Percentiles rank a stretch among this genome's conserved stretches.
phyloP scores from a whole-genome alignment of 2,113 vertebrate genomes.

The Australoheros scitulus region DNA sequence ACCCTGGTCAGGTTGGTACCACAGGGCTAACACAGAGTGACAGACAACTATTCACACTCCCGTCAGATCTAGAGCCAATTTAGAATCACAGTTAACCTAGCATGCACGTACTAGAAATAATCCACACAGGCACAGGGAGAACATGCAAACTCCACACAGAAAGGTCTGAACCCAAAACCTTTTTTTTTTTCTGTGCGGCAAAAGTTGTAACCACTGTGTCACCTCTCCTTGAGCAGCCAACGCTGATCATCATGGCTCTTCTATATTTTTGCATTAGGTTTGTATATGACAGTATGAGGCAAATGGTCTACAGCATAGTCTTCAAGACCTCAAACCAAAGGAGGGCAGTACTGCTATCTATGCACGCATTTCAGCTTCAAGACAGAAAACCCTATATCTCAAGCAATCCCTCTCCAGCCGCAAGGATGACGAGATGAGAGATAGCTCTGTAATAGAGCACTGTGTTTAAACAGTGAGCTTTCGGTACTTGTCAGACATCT shows the following conservation, averaged over 20 bases:
- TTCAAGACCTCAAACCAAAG: slow-evolving; percentile 16
- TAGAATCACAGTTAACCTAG: background rate
- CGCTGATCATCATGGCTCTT: background rate
- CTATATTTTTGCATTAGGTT: background rate
- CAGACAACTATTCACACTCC: background rate
- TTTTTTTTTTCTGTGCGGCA: too few relatives aligned
- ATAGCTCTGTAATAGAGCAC: slow-evolving; percentile 67
- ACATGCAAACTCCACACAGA: background rate
- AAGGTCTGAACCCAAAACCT: background rate
- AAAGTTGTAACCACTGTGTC: background rate
- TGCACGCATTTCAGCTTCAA: background rate
- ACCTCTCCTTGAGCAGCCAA: background rate
- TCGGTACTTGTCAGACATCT: slow-evolving; percentile 76
- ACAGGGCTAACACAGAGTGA: background rate
- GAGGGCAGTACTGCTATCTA: background rate
- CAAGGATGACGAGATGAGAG: slow-evolving; percentile 46
- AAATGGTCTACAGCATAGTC: background rate
- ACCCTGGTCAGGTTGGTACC: background rate
- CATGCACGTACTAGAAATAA: background rate
- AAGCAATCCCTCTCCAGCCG: background rate
- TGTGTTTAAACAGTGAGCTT: slow-evolving; percentile 73
- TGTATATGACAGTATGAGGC: background rate
- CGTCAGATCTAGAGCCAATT: background rate
- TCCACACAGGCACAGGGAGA: too few relatives aligned
- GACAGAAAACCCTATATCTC: slow-evolving; percentile 9